Percentiles rank a stretch among this genome's conserved stretches.
These are phyloP conservation scores for Stratiomys singularior DNA, from an alignment of 2,888 invertebrate genomes.

Conservation along the genomic window DNA sequence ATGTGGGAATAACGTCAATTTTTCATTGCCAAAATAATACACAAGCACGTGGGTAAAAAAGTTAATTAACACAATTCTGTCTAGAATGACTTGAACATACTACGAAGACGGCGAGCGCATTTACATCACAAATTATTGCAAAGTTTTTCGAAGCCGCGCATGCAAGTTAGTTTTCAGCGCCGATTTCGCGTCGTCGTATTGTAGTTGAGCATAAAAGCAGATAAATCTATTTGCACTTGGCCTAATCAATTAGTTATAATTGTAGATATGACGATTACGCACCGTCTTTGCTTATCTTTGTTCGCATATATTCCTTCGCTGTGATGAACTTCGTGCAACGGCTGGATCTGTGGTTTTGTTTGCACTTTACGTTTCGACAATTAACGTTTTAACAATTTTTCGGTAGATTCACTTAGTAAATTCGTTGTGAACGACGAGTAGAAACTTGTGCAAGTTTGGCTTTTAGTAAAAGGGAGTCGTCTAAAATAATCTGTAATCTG, in stretches of 20 bases:
- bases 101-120: neutral
- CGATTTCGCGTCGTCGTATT: neutral
- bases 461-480: too few species aligned
- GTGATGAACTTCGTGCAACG: neutral
- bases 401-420: neutral
- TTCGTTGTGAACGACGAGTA: too few species aligned
- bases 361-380: neutral
- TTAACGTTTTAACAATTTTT: neutral
- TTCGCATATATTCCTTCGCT: neutral
- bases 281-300: constrained; percentile 29
- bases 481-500: too few species aligned
- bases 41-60: too few species aligned
- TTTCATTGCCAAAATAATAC: too few species aligned
- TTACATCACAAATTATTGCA: constrained; percentile 6
- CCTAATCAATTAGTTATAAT: constrained; percentile 27
- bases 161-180: neutral
- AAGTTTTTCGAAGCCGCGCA: neutral
- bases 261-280: constrained; percentile 36
- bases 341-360: neutral
- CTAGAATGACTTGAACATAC: neutral
- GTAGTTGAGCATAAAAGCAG: neutral
- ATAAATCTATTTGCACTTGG: neutral
- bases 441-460: too few species aligned
- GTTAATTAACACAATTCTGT: neutral
- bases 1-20: too few species aligned